These are phyloP conservation scores for Paraescarpia echinospica DNA, from an alignment of 1,140 invertebrate genomes.

Conservation along the genomic window DNA sequence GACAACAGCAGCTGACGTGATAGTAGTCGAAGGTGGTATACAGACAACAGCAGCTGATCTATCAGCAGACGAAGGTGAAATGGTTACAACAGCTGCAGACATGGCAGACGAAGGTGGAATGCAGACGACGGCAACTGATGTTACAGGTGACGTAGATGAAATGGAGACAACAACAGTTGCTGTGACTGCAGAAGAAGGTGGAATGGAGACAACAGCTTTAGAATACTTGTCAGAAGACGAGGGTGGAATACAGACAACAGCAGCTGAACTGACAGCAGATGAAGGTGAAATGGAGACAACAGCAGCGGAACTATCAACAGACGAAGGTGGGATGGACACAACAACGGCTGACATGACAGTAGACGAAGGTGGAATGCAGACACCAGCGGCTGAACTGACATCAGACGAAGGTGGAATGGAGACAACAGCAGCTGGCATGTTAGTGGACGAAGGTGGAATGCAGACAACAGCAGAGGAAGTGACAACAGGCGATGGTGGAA, in stretches of 20 bases:
- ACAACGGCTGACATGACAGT: not conserved
- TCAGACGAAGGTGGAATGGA: not conserved
- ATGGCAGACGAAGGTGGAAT: not conserved
- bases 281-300: no score
- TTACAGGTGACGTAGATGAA: not conserved
- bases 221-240: no score
- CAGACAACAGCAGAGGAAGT: no score
- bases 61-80: not conserved
- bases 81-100: not conserved
- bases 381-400: not conserved
- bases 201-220: not conserved
- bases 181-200: not conserved
- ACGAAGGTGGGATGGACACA: no score
- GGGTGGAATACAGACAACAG: no score
- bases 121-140: not conserved
- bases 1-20: not conserved
- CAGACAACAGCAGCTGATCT: not conserved
- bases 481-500: no score
- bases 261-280: no score
- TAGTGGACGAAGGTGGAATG: no score
- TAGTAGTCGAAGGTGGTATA: not conserved
- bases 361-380: not conserved
- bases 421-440: not conserved
- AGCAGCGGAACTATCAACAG: no score
- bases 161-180: not conserved